phyloP scores from a whole-genome alignment of 1,140 invertebrate species.

The Prorops nasuta region DNA sequence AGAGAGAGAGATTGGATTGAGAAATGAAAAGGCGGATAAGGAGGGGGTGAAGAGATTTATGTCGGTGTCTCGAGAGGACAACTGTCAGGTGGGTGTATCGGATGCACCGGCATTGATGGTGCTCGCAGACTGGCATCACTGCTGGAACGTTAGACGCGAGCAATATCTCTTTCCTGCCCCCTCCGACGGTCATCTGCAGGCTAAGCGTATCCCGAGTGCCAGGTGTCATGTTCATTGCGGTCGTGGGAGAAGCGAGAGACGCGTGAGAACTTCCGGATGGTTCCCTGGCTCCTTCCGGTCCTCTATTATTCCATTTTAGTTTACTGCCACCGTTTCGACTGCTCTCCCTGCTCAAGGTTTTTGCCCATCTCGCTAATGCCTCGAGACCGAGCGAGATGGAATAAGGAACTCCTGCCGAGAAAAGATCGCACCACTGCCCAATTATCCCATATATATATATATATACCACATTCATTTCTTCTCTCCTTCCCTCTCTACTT shows the following conservation, averaged over 20 bases:
- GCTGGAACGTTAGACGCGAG: background rate
- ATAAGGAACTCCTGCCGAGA: background rate
- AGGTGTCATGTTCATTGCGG: conserved; percentile 56
- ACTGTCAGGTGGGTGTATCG: background rate
- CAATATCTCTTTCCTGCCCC: background rate
- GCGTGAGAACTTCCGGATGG: conserved; percentile 58
- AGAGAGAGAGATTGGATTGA: background rate
- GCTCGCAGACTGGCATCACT: background rate
- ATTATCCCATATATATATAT: no score
- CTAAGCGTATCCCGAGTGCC: conserved; percentile 36
- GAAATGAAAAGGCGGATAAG: no score
- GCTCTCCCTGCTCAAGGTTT: conserved; percentile 11
- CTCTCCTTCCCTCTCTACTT: no score
- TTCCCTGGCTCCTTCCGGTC: conserved; percentile 50
- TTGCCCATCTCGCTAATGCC: background rate
- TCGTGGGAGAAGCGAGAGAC: conserved; percentile 56
- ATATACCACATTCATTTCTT: no score
- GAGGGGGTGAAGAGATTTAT: background rate
- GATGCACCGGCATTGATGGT: no score
- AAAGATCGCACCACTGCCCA: background rate
- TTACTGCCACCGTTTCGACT: conserved; percentile 41
- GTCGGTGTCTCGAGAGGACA: background rate
- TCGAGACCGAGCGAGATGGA: background rate
- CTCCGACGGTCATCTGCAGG: conserved; percentile 8
- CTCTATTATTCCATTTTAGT: conserved; percentile 55